Conservation (phyloP, 2,888 invertebrate genomes). For the Ceriagrion tenellum region DNA sequence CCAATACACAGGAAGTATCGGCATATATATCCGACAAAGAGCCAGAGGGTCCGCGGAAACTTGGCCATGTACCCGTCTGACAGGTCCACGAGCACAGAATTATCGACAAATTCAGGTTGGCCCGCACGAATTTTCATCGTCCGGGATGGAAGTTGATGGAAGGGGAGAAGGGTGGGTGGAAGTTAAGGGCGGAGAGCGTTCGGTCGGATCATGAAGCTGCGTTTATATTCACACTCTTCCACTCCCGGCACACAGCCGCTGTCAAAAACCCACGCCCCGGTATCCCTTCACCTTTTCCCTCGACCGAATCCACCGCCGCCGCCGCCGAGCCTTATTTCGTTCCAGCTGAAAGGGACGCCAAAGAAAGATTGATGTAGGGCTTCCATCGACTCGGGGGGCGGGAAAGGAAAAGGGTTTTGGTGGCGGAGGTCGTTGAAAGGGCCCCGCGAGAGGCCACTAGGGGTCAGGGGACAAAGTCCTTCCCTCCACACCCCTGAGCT, state of each 20-base stretch:
- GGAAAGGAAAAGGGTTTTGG: background rate
- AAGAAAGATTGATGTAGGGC: conserved; percentile 61
- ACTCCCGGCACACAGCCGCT: background rate
- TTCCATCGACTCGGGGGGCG: background rate
- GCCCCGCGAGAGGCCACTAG: background rate
- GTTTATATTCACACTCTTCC: background rate
- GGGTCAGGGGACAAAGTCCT: background rate
- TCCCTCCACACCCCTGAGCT: too few species aligned
- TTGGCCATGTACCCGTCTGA: background rate
- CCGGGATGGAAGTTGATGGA: background rate
- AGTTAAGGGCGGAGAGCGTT: background rate
- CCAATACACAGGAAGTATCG: background rate
- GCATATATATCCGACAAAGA: background rate
- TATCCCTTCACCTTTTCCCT: background rate
- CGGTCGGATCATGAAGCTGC: background rate
- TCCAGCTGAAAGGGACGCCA: conserved; percentile 35
- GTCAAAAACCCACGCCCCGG: background rate
- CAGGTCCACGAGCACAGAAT: background rate
- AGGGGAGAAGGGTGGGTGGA: background rate
- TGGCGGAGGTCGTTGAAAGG: background rate
- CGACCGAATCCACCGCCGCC: background rate
- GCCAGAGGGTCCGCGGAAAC: background rate
- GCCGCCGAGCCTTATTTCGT: background rate
- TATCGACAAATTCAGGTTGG: background rate
- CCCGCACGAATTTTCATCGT: background rate